Percentiles rank a stretch among this genome's conserved stretches.
Evolutionary conservation across 2,797 vertebrate genomes (phyloP).

Genomic region (Agapornis canus): DNA sequence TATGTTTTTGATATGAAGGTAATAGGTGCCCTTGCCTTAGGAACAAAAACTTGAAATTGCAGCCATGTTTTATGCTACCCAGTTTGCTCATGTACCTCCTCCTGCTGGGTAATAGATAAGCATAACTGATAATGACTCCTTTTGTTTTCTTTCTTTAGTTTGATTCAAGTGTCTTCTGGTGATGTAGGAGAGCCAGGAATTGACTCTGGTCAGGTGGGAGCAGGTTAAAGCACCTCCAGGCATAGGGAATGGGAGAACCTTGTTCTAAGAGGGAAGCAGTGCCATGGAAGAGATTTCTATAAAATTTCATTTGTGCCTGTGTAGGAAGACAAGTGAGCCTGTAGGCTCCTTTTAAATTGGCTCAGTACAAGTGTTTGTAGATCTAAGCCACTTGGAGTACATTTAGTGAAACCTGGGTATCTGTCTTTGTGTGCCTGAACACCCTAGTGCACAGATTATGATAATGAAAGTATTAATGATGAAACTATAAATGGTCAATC

Average conservation of each 20-base stretch:
- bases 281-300: neutral
- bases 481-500: neutral
- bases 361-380: neutral
- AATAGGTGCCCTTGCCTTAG: neutral
- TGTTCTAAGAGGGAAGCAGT: neutral
- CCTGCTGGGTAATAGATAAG: neutral
- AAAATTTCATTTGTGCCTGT: neutral
- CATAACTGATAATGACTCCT: neutral
- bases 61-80: neutral
- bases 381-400: neutral
- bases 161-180: neutral
- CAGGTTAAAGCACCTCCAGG: neutral
- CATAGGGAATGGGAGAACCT: neutral
- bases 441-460: neutral
- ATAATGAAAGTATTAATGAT: neutral
- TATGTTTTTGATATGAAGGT: accelerated
- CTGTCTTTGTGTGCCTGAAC: neutral
- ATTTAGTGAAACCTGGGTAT: neutral
- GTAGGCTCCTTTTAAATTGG: neutral
- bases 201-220: neutral
- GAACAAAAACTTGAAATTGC: neutral
- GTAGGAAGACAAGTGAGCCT: neutral
- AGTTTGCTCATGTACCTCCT: neutral
- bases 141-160: neutral
- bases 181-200: neutral